A percentile compares a stretch with the other conserved stretches of the same genome.
phyloP scores from a whole-genome alignment of 2,113 vertebrate genomes.

The Silurus asotus region DNA sequence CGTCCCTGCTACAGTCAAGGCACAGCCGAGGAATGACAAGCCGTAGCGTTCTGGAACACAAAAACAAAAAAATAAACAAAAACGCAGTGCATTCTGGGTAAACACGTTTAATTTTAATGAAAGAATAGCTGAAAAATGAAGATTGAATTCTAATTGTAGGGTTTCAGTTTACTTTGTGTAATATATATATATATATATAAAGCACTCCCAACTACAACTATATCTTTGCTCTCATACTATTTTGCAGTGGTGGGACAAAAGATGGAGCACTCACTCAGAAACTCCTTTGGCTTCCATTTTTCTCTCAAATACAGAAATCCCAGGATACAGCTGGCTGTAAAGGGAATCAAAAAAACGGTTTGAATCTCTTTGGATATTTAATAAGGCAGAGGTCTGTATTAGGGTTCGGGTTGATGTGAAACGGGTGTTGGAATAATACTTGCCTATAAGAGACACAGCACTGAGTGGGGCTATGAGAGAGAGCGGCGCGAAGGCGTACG shows the following conservation, averaged over 20 bases:
- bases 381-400: background rate
- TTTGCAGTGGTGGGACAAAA: background rate
- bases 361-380: background rate
- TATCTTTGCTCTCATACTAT: background rate
- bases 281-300: conserved; percentile 89
- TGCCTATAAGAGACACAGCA: conserved; percentile 87
- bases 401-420: background rate
- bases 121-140: too few species aligned
- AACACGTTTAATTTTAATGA: too few species aligned
- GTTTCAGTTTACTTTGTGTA: too few species aligned
- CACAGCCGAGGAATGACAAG: conserved; percentile 85
- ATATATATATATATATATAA: too few species aligned
- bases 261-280: conserved; percentile 83
- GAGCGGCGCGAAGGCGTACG: conserved; percentile 90
- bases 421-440: conserved; percentile 40
- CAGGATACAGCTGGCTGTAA: conserved; percentile 88
- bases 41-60: conserved; percentile 79
- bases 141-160: too few species aligned
- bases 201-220: too few species aligned
- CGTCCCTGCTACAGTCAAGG: conserved; percentile 83
- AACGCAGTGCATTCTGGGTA: background rate
- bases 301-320: conserved; percentile 93
- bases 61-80: background rate
- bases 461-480: conserved; percentile 88
- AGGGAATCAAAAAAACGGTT: conserved; percentile 17